Conservation (phyloP, 1,140 invertebrate genomes). For the Drosophila punjabiensis region DNA sequence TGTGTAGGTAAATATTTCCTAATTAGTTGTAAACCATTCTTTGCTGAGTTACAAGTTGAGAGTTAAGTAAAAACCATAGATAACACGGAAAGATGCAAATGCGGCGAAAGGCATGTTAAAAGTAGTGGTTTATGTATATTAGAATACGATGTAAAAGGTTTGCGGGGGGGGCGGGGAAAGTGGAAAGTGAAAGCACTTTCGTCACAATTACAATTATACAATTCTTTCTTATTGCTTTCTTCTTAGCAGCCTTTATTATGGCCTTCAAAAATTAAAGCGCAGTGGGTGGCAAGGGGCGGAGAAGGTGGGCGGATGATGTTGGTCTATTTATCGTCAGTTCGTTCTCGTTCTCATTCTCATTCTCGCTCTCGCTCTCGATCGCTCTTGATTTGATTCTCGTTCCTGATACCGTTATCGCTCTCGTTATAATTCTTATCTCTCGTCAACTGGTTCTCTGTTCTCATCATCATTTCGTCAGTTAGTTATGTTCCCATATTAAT, state of each 20-base stretch:
- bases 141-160: conserved; percentile 42
- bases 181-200: conserved; percentile 61
- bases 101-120: conserved; percentile 14
- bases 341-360: not conserved
- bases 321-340: conserved; percentile 23
- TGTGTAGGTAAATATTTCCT: conserved; percentile 36
- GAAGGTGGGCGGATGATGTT: conserved; percentile 31
- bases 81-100: conserved; percentile 17
- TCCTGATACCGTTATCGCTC: not conserved
- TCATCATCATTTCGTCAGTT: not conserved
- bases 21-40: conserved; percentile 33
- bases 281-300: conserved; percentile 35
- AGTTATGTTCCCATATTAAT: conserved; percentile 4
- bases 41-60: conserved; percentile 9
- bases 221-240: conserved; percentile 32
- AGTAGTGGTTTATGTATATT: conserved; percentile 33
- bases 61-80: conserved; percentile 21
- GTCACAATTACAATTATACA: conserved; percentile 54
- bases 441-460: not conserved
- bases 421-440: not conserved
- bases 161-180: conserved; percentile 1
- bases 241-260: not conserved
- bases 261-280: conserved; percentile 33
- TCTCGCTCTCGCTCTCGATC: not conserved
- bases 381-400: not conserved